A percentile compares a stretch with the other conserved stretches of the same genome.
Conservation (phyloP, 1,140 invertebrate species). For the Anastatus disparis region DNA sequence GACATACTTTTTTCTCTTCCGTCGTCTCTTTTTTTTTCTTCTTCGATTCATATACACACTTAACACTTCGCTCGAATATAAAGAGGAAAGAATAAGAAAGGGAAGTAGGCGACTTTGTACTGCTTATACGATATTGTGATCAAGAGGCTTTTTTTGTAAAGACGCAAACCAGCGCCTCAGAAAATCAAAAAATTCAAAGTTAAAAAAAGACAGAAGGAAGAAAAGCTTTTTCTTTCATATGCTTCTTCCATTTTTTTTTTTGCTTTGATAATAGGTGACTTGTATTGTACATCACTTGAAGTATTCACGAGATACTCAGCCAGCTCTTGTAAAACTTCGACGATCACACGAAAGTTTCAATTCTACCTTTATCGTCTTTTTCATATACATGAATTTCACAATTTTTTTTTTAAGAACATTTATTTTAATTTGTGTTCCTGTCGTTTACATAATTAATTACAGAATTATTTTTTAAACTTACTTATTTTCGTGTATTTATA, state of each 20-base stretch:
- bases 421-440: no score
- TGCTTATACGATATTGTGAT: conserved; percentile 2
- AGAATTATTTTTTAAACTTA: no score
- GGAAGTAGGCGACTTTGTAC: background rate
- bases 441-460: no score
- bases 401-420: no score
- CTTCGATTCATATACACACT: background rate
- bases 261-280: background rate
- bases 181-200: conserved; percentile 7
- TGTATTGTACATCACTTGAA: background rate
- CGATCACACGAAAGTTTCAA: background rate
- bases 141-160: background rate
- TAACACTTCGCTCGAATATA: background rate
- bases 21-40: background rate
- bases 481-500: no score
- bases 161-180: background rate
- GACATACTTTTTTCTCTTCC: conserved; percentile 5
- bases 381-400: no score
- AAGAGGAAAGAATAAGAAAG: conserved; percentile 9
- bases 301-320: background rate
- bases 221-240: background rate
- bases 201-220: background rate
- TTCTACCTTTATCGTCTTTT: no score
- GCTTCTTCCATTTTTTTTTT: conserved; percentile 8
- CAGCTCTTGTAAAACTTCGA: background rate